Percentiles rank a stretch among this genome's conserved stretches.
Conservation (phyloP, 92 coral and sea anemone species). For the Nematostella vectensis region DNA sequence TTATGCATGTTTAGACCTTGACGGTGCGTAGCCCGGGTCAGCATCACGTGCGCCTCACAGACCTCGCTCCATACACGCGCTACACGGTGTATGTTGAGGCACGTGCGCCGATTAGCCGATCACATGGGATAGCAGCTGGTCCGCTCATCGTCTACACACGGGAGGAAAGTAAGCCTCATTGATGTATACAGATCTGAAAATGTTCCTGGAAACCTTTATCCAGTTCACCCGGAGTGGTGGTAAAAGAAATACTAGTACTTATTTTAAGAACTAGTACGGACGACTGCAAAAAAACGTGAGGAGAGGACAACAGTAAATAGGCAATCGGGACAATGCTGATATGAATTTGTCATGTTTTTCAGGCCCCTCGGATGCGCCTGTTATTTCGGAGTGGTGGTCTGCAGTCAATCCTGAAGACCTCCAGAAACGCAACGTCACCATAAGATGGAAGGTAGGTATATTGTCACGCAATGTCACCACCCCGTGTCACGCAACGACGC, state of each 20-base stretch:
- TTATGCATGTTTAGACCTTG: too few species aligned
- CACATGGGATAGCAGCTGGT: conserved; percentile 20
- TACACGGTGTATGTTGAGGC: conserved; percentile 18
- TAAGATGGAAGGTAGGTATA: conserved; percentile 23
- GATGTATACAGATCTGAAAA: not conserved
- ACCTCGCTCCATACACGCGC: conserved; percentile 16
- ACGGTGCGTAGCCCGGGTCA: conserved; percentile 23
- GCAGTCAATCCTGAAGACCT: conserved; percentile 5
- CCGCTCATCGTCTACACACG: conserved; percentile 20
- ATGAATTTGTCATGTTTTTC: too few species aligned
- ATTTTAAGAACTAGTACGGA: too few species aligned
- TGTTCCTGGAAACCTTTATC: not conserved
- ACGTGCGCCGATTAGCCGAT: not conserved
- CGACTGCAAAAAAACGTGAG: too few species aligned
- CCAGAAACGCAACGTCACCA: conserved; percentile 12
- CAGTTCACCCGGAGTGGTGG: not conserved
- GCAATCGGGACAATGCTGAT: too few species aligned
- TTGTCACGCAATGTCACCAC: not conserved
- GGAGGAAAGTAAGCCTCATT: conserved; percentile 25
- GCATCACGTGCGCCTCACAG: conserved; percentile 16
- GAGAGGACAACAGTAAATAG: too few species aligned
- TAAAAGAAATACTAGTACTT: too few species aligned
- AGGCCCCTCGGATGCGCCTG: conserved; percentile 35
- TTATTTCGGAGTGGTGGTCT: conserved; percentile 8
- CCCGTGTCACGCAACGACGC: conserved; percentile 10